These are phyloP conservation scores for Rhipidura dahli DNA, from an alignment of 2,113 vertebrate genomes.

Conservation along the genomic window DNA sequence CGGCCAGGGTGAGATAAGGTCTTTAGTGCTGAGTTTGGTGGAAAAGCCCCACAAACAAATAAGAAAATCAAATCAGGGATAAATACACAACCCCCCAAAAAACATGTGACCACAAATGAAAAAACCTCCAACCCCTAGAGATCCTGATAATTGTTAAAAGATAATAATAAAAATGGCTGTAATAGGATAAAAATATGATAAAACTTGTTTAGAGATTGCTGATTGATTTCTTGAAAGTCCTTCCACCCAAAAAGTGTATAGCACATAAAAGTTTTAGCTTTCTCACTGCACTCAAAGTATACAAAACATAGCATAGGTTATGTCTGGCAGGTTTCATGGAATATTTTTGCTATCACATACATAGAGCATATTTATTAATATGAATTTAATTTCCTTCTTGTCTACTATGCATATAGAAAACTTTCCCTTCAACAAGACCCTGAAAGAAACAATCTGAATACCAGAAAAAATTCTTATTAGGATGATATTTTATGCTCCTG, in stretches of 20 bases:
- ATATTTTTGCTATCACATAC: neutral
- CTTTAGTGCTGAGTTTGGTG: neutral
- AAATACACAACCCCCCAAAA: neutral
- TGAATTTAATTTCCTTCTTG: neutral
- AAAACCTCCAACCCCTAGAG: accelerated
- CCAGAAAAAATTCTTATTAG: neutral
- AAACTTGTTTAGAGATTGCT: neutral
- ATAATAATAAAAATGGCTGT: neutral
- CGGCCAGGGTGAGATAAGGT: neutral
- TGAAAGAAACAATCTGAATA: neutral
- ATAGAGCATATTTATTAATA: neutral
- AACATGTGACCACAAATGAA: neutral
- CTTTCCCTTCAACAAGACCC: neutral
- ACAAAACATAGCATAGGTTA: neutral
- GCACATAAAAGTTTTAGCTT: neutral
- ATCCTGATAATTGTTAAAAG: neutral
- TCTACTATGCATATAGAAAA: neutral
- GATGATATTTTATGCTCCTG: neutral
- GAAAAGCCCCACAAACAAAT: neutral
- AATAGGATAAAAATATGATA: neutral
- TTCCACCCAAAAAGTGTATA: neutral
- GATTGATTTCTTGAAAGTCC: neutral
- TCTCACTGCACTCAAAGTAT: neutral
- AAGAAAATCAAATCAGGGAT: neutral
- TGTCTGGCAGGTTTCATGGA: accelerated